Conservation (phyloP, 2,797 vertebrate species). For the Gadopsis marmoratus region DNA sequence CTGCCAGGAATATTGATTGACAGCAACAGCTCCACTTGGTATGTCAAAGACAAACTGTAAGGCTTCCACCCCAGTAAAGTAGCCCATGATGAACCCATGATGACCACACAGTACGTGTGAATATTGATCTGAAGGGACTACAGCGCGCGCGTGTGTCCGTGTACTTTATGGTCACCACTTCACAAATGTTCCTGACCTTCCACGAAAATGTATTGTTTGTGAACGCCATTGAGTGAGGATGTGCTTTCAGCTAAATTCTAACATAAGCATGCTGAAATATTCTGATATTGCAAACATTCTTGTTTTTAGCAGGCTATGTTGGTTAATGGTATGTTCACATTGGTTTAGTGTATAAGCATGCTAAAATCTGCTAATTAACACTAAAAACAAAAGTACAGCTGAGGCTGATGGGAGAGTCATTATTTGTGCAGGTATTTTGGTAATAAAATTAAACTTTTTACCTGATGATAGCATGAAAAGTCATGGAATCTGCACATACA, state of each 20-base stretch:
- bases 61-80: constrained; percentile 52
- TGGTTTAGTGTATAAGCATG: not conserved
- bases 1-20: constrained; percentile 72
- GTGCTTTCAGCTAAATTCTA: not conserved
- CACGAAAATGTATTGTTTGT: constrained; percentile 18
- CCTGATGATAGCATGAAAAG: no score
- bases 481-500: not conserved
- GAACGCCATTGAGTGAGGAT: constrained; percentile 3
- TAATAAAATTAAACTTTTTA: not conserved
- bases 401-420: not conserved
- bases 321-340: not conserved
- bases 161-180: not conserved
- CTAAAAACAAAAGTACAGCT: not conserved
- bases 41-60: constrained; percentile 65
- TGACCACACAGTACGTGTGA: constrained; percentile 31
- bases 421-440: not conserved
- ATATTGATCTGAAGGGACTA: constrained; percentile 38
- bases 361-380: not conserved
- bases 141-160: not conserved
- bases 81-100: constrained; percentile 56
- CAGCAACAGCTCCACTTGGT: constrained; percentile 52
- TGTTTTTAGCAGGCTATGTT: not conserved
- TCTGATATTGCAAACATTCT: not conserved
- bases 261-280: not conserved
- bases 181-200: constrained; percentile 37